Base-by-base conservation (phyloP, 2,888 invertebrate species). In the Idaea aversata region DNA sequence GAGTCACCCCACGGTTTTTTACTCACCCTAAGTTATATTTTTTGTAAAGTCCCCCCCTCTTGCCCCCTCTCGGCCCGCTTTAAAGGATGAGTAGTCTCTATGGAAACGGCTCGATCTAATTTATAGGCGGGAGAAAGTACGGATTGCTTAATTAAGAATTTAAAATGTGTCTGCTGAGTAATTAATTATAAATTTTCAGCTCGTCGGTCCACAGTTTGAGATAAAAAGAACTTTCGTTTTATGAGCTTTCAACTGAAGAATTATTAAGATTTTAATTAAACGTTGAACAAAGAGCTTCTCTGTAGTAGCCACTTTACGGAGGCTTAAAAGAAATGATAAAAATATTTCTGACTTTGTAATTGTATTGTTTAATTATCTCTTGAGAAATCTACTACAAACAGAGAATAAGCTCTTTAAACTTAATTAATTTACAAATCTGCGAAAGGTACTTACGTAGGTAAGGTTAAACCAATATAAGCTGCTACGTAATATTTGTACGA, bases 11-110 rank as follows among this genome's bases (percentile, higher is more conserved):
- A 91, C 92, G 92, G 90, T 90, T 92, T 93, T 93, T 93, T 93
- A 92, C 93, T 93, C 93, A 93, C 93, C 93, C 93, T 93, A 92
- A 93, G 92, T 92, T 93, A 93, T 93, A 93, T 93, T 93, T 93
- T 90, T 93, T 92, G 88, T 88, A 87, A 90, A 92, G 87, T 85
- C 88, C 88, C 86, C 87, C 87, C 84, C 76, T 84, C 76, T 68
- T 82, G 77, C 78, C 77, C 75, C 82, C 87, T 86, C 83, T 84
- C 86, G 83, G 88, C 89, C 90, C 91, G 93, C 90, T 93, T 93
- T 93, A 93, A 92, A 93, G 93, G 93, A 93, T 93, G 93, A 93
- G 92, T 91, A 93, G 93, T 93, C 92, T 92, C 93, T 92, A 93
- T 93, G 93, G 93, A 92, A 92, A 93, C 93, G 91, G 87, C 92